Evolutionary conservation across 2,888 invertebrate species (phyloP), one percentile per base, ranked within the genome.

Genomic region (Heliconius charithonia): DNA sequence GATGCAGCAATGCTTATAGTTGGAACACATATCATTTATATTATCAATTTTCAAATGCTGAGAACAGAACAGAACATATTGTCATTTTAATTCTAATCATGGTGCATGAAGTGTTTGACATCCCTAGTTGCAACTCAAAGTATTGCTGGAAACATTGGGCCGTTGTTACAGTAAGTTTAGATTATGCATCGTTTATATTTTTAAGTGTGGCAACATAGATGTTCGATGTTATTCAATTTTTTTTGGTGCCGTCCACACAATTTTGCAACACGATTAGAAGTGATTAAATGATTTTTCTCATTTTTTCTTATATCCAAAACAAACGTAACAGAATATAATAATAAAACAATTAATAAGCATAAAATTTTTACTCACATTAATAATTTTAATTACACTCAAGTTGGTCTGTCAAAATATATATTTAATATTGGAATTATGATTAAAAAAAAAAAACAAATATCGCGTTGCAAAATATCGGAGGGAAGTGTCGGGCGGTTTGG

Each of bases 1-100:
- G 74, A 75, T 76, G 74, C 82, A 77, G 82, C 83, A 83, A 82
- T 83, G 83, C 83, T 82, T 83, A 80, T 81, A 82, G 83, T 83
- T 81, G 81, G 72, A 72, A 67, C 25, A 71, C 66, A 75, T 76
- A 78, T 76, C 70, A 76, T 80, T 51, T 37, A 45, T n/a, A n/a
- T n/a, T n/a, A n/a, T n/a, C 45, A 71, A 59, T 69, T 27, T 27
- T 41, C 19, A 65, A 27, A 66, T n/a, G 19, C n/a, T 27, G 12
- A 25, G 12, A 45, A 63, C 63, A n/a, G 29, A 2, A 41, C 19
- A 22, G 3, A 56, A 56, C 71, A 63, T 63, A 25, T n/a, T n/a
- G 62, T 74, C 63, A 63, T 63, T 41, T 19, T 63, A 25, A 45
- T 25, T 56, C 56, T 67, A 70, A 56, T 78, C 78, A 76, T 76